Conservation (phyloP, 2,113 vertebrate genomes). For the Apistogramma diplotaenia region DNA sequence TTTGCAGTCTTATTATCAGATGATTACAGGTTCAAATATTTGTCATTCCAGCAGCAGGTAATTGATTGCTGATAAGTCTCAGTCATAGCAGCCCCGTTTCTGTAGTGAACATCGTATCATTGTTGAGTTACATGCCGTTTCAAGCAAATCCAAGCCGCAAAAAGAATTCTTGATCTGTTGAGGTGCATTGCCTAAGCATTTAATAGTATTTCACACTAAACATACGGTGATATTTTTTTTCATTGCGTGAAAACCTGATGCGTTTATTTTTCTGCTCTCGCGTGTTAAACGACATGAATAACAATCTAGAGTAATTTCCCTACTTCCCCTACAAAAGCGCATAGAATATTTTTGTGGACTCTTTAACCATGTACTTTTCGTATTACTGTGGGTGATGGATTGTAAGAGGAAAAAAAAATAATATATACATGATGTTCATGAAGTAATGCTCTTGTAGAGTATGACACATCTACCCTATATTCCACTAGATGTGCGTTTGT, state of each 20-base stretch:
- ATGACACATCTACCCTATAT: conserved; percentile 41
- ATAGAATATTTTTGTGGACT: conserved; percentile 56
- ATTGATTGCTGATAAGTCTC: neutral
- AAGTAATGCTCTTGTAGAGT: conserved; percentile 72
- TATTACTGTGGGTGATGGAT: conserved; percentile 33
- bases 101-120: neutral
- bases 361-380: conserved; percentile 43
- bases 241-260: conserved; percentile 27
- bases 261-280: conserved; percentile 23
- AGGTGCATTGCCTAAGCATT: neutral
- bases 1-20: conserved; percentile 21
- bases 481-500: conserved; percentile 56
- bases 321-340: conserved; percentile 1
- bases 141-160: neutral
- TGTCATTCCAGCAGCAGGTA: neutral
- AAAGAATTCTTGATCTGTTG: neutral
- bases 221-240: conserved; percentile 1
- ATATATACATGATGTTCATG: conserved; percentile 58
- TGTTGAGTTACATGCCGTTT: neutral
- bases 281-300: conserved; percentile 8
- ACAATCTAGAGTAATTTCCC: conserved; percentile 16
- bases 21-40: conserved; percentile 3
- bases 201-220: neutral
- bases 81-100: neutral
- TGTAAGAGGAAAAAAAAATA: conserved; percentile 3